Percentiles rank a stretch among this genome's conserved stretches.
phyloP scores from a whole-genome alignment of 2,113 vertebrate species.

The Oplegnathus fasciatus region DNA sequence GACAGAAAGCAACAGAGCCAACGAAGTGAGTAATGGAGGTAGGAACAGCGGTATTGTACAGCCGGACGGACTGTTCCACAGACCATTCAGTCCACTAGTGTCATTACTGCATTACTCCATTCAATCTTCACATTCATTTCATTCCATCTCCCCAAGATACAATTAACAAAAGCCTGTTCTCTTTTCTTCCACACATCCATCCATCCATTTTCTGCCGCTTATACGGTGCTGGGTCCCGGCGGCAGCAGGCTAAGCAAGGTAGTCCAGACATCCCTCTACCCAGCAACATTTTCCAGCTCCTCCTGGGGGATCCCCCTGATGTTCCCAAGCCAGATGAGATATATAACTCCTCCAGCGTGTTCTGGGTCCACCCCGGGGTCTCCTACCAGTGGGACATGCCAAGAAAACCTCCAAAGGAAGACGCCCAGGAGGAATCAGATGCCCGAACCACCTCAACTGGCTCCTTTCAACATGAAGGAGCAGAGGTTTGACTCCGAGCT shows the following conservation, averaged over 20 bases:
- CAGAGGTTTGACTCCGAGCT: not conserved
- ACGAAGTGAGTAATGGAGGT: slow-evolving; percentile 49
- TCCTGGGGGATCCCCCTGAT: not conserved
- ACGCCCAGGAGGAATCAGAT: not conserved
- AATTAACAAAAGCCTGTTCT: not conserved
- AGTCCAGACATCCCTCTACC: not conserved
- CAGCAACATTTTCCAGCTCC: not conserved
- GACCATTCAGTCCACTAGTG: slow-evolving; percentile 17
- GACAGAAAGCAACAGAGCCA: slow-evolving; percentile 43
- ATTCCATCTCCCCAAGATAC: not conserved
- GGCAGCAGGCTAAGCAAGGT: not conserved
- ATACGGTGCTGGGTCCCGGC: accelerated
- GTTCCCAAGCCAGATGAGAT: not conserved
- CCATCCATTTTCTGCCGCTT: not conserved
- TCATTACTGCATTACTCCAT: slow-evolving; percentile 6
- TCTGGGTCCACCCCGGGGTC: not conserved
- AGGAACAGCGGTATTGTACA: slow-evolving; percentile 29
- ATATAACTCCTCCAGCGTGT: not conserved
- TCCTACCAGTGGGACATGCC: not conserved
- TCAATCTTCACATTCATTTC: slow-evolving; percentile 27
- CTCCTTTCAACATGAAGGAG: not conserved
- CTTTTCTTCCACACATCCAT: not conserved
- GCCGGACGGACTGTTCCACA: slow-evolving; percentile 19
- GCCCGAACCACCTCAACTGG: not conserved
- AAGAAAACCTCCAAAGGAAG: not conserved